Base-by-base conservation (phyloP, 2,113 vertebrate genomes). In the Thryonomys swinderianus region DNA sequence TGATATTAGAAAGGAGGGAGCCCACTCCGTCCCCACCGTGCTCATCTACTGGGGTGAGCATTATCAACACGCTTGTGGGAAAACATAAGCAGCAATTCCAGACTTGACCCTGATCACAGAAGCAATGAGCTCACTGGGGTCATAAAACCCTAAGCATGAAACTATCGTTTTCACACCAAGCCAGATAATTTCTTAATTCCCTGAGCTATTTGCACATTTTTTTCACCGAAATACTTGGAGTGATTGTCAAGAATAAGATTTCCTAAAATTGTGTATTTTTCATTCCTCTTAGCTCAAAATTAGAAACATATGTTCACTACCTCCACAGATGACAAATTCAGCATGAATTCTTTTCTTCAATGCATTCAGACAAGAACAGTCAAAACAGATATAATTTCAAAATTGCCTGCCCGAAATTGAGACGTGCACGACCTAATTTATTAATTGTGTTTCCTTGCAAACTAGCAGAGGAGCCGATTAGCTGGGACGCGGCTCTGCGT, bases 221-320 rank as follows among this genome's bases (percentile, higher is more conserved):
- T 64, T 76, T 64, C 30, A 42, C 84, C 62, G 76, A 85, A 67
- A 57, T 76, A 73, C 48, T 48, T 66, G 48, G 78, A 79, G 61
- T 53, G 61, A 48, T 79, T 96, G 76, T 91, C 66, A 88, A 85
- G 85, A 81, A 32, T n/a, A 32, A 91, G 67, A 85, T 69, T 40
- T 69, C 64, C 81, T 88, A 76, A 93, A 85, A 66, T 30, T 69
- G 37, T 79, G 2, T 91, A 20, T 93, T 96, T 88, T 83, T 21
- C 37, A 76, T 89, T 97, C 62, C 64, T 85, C 66, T 45, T 66
- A 53, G 84, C 71, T 95, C 87, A 34, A n/a, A 69, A 83, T 82
- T 82, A 45, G 85, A 93, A 95, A 86, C 94, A 69, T 78, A 82
- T 95, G 82, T 55, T 94, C 62, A 18, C 73, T 40, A 61, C 76